Base-by-base conservation (phyloP, 2,888 invertebrate species). In the Parnassius orleans region DNA sequence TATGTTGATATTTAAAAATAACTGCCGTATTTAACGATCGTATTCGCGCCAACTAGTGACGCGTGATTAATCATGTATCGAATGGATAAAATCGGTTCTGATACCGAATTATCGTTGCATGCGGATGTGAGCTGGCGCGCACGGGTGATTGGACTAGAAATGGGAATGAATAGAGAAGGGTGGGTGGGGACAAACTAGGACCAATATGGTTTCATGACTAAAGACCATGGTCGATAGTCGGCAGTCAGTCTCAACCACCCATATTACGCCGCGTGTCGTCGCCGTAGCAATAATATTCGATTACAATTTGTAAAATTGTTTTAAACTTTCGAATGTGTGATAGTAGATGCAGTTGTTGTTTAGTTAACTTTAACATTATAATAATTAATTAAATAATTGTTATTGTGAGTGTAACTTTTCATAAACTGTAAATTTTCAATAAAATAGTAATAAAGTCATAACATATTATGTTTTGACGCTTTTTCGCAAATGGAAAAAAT, bases 301-400 rank as follows among this genome's bases (percentile, higher is more conserved):
- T 84, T 89, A 86, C 87, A 80, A 90, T 87, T 87, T 89, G 84
- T 88, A 88, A 89, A 89, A 90, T 90, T 90, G 91, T 91, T 90
- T 88, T 86, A 90, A 33, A 90, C 86, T 89, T 92, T 92, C 90
- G 88, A 92, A 92, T 90, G 92, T 92, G 92, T 92, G 92, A 92
- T 92, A 91, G 91, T 92, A 92, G 92, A 86, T 87, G 91, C 90
- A 90, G 91, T 92, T 91, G 92, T 92, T 92, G 91, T 92, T 92
- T 92, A 91, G 89, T 91, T 90, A 90, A 88, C 83, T 87, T 88
- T 87, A 79, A 79, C 72, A 77, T 77, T 69, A 83, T 84, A 80
- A 63, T 68, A 84, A 80, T 81, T 84, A 83, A 74, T 75, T 74
- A 80, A 87, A 88, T 79, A 89, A 90, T 88, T 87, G 90, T 91